phyloP scores from a whole-genome alignment of 2,888 invertebrate genomes.

The Drosophila barbarae region DNA sequence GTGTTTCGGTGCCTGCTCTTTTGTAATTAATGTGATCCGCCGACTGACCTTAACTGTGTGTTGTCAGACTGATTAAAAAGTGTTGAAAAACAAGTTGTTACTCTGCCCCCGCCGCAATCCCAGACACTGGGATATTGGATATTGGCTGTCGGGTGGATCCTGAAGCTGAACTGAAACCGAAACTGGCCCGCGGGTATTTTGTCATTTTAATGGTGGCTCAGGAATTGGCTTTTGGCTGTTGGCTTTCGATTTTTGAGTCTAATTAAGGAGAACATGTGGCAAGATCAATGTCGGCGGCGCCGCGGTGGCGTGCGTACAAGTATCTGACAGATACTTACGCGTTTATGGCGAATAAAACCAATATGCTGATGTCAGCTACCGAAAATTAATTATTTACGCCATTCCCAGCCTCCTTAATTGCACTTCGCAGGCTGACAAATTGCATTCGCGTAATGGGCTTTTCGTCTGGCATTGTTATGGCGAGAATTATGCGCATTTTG shows the following conservation, averaged over 20 bases:
- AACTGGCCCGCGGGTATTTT: constrained; percentile 51
- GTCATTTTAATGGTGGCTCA: constrained; percentile 60
- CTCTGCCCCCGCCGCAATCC: constrained; percentile 33
- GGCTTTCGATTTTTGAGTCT: constrained; percentile 48
- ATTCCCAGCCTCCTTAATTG: constrained; percentile 62
- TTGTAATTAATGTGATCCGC: constrained; percentile 70
- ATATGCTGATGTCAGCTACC: constrained; percentile 53
- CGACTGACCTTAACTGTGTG: constrained; percentile 67
- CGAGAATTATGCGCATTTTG: constrained; percentile 54
- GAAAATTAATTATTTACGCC: constrained; percentile 68
- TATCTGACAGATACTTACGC: constrained; percentile 52
- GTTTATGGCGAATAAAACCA: constrained; percentile 30
- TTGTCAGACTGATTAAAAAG: constrained; percentile 70
- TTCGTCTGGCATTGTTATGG: constrained; percentile 20
- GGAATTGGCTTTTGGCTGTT: constrained; percentile 33
- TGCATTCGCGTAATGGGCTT: constrained; percentile 40
- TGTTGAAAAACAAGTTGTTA: constrained; percentile 69
- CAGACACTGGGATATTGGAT: constrained; percentile 43
- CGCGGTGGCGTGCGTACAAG: constrained; percentile 42
- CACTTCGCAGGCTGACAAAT: constrained; percentile 63
- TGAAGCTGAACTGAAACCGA: constrained; percentile 32
- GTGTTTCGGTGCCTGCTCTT: constrained; percentile 47
- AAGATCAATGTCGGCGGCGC: constrained; percentile 74
- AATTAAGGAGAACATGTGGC: constrained; percentile 73
- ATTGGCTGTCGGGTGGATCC: constrained; percentile 15